A percentile compares a stretch with the other conserved stretches of the same genome.
Evolutionary conservation across 2,797 vertebrate genomes (phyloP).

Genomic region (Hafferia zeledoni): DNA sequence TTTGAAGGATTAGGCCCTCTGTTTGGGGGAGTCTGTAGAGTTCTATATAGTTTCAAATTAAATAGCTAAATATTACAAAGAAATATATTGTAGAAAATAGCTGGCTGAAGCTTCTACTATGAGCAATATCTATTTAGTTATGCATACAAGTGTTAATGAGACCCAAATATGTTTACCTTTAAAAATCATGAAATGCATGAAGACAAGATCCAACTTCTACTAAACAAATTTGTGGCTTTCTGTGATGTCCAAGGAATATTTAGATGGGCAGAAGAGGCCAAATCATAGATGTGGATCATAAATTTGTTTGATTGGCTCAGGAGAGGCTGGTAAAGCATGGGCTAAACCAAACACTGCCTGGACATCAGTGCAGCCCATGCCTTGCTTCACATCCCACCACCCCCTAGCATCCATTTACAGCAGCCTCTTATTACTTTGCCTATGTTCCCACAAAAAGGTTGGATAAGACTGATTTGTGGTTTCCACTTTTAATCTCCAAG

Average conservation of each 20-base stretch:
- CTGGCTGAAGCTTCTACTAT: background rate
- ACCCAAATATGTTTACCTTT: background rate
- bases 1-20: background rate
- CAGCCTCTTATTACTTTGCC: background rate
- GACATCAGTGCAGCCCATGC: rapidly evolving
- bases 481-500: background rate
- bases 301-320: background rate
- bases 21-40: background rate
- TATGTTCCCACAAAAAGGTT: background rate
- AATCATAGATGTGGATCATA: background rate
- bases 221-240: background rate
- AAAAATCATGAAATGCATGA: background rate
- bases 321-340: background rate
- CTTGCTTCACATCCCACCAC: rapidly evolving
- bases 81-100: background rate
- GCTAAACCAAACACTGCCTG: background rate
- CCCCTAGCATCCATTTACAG: rapidly evolving
- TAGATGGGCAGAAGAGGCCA: background rate
- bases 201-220: background rate
- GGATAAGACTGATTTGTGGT: background rate
- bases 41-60: background rate
- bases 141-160: background rate
- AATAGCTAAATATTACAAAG: background rate
- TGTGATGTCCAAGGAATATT: background rate
- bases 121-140: background rate